Evolutionary conservation across 2,113 vertebrate genomes (phyloP).

Genomic region (Pachycephala philippinensis): DNA sequence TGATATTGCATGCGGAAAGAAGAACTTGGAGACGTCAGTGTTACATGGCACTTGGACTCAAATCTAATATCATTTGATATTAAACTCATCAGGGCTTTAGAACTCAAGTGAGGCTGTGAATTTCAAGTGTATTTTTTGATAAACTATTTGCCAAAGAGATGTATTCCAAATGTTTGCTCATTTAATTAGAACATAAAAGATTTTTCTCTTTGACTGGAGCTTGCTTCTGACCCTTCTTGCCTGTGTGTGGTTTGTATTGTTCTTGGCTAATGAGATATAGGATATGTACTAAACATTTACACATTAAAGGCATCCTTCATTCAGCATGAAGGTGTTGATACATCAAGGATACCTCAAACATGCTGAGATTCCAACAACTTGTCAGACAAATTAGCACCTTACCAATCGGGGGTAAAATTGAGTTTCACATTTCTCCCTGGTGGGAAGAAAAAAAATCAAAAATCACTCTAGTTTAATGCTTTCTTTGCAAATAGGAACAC

Average conservation of each 20-base stretch:
- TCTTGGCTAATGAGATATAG: slow-evolving; percentile 83
- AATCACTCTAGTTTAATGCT: slow-evolving; percentile 63
- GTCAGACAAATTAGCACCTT: slow-evolving; percentile 90
- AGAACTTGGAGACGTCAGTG: neutral
- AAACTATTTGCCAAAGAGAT: neutral
- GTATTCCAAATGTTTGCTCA: slow-evolving; percentile 37
- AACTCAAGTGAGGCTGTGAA: neutral
- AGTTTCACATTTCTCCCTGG: slow-evolving; percentile 80
- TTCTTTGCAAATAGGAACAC: slow-evolving; percentile 51
- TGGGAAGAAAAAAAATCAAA: slow-evolving; percentile 40
- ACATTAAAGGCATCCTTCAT: slow-evolving; percentile 82
- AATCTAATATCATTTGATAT: neutral
- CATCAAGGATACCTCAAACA: slow-evolving; percentile 91
- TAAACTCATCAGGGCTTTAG: neutral
- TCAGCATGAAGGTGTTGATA: slow-evolving; percentile 87
- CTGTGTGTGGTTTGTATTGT: slow-evolving; percentile 62
- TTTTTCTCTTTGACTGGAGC: slow-evolving; percentile 46
- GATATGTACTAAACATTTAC: slow-evolving; percentile 80
- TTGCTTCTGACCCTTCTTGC: slow-evolving; percentile 52
- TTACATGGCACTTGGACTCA: neutral
- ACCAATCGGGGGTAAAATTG: slow-evolving; percentile 79
- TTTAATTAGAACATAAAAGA: slow-evolving; percentile 67
- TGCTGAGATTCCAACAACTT: slow-evolving; percentile 84
- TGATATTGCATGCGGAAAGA: neutral
- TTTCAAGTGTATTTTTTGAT: slow-evolving; percentile 20